Evolutionary conservation across 2,888 invertebrate genomes (phyloP).

Genomic region (Acrobasis consociella): DNA sequence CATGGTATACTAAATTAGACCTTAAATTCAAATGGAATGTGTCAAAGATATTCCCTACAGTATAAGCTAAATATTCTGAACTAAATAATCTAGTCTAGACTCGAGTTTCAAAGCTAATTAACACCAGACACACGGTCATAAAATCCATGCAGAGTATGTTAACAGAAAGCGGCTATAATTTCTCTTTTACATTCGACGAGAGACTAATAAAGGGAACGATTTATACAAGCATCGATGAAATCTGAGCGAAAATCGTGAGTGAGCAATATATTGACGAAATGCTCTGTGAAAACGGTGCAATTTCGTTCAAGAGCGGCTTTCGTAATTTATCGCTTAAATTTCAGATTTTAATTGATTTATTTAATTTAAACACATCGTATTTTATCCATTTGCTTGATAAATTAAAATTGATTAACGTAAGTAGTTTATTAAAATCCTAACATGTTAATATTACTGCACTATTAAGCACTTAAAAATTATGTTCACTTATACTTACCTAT

Average conservation of each 20-base stretch:
- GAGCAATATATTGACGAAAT: not conserved
- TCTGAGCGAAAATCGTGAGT: not conserved
- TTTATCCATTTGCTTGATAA: no score
- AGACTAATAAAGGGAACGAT: slow-evolving; percentile 16
- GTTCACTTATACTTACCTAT: no score
- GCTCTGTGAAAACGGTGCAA: no score
- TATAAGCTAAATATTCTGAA: not conserved
- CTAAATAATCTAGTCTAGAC: not conserved
- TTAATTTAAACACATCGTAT: no score
- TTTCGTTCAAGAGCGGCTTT: no score
- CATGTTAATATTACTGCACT: no score
- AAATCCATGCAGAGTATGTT: slow-evolving; percentile 9
- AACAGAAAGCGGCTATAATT: slow-evolving; percentile 13
- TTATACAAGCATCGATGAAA: slow-evolving; percentile 2
- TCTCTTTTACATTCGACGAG: slow-evolving; percentile 13
- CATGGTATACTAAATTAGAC: not conserved
- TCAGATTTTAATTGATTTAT: no score
- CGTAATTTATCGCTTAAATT: no score
- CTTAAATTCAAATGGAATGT: not conserved
- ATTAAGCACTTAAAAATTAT: no score
- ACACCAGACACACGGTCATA: not conserved
- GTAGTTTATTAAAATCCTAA: no score
- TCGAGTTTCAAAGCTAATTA: not conserved
- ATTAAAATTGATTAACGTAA: no score
- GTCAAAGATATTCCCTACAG: not conserved